phyloP scores from a whole-genome alignment of 2,797 vertebrate genomes.

The Pantherophis vulpinus region DNA sequence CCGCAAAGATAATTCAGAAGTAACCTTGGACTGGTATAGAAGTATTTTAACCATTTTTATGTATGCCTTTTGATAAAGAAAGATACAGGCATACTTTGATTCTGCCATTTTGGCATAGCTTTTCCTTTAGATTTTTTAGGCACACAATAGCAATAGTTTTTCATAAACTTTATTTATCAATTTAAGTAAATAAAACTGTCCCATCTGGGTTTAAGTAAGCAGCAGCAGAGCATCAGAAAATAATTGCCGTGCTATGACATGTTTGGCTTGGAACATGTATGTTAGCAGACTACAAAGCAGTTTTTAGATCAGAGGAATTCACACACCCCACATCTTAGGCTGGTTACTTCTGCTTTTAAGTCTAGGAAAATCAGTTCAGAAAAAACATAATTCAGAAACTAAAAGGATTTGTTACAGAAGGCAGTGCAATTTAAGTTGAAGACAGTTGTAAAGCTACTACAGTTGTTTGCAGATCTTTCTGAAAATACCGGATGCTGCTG shows the following conservation, averaged over 20 bases:
- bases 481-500: conserved; percentile 54
- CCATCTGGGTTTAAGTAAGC: not conserved
- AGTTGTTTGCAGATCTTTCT: conserved; percentile 50
- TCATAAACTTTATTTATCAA: not conserved
- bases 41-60: not conserved
- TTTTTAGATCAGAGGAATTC: not conserved
- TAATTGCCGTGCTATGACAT: too few species aligned
- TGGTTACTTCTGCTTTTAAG: conserved; percentile 14
- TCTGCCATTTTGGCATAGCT: not conserved
- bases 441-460: conserved; percentile 52
- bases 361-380: conserved; percentile 24
- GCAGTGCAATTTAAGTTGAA: conserved; percentile 40
- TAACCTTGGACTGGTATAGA: not conserved
- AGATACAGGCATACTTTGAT: not conserved
- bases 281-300: not conserved
- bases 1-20: not conserved
- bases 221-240: not conserved
- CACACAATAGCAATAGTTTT: not conserved
- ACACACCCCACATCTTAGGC: not conserved
- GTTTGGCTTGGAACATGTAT: not conserved
- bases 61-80: not conserved
- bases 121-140: not conserved
- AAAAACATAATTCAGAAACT: conserved; percentile 37
- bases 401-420: conserved; percentile 5
- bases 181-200: not conserved